phyloP scores from a whole-genome alignment of 2,888 invertebrate genomes.

The Hirtodrosophila trivittata region DNA sequence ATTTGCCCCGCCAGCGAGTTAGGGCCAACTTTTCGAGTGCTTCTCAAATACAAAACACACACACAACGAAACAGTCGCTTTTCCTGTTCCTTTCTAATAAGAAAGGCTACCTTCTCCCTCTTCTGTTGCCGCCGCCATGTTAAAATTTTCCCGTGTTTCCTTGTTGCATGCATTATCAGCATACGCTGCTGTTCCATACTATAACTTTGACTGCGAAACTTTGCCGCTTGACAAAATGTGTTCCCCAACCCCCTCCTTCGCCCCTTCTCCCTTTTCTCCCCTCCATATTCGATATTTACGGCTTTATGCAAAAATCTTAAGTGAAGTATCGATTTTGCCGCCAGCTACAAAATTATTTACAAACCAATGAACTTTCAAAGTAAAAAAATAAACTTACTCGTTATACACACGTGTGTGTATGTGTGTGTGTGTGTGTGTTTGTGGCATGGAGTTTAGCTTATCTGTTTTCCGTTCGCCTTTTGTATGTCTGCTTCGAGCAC shows the following conservation, averaged over 20 bases:
- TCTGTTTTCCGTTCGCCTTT: conserved; percentile 46
- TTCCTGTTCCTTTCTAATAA: not conserved
- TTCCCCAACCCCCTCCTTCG: not conserved
- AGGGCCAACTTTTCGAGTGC: conserved; percentile 48
- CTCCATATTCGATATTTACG: conserved; percentile 21
- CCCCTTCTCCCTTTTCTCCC: not conserved
- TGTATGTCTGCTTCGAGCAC: conserved; percentile 41
- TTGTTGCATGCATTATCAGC: conserved; percentile 69
- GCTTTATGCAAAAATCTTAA: conserved; percentile 76
- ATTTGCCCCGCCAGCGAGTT: conserved; percentile 62
- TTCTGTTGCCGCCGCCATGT: conserved; percentile 9
- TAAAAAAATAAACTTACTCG: conserved; percentile 17
- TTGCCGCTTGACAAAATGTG: conserved; percentile 68
- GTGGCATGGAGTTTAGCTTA: conserved; percentile 57
- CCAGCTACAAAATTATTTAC: conserved; percentile 72
- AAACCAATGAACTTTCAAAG: conserved; percentile 74
- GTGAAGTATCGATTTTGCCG: conserved; percentile 76
- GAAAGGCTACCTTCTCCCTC: not conserved
- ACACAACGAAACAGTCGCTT: conserved; percentile 1
- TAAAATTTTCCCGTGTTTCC: conserved; percentile 8
- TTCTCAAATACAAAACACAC: conserved; percentile 49
- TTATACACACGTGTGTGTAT: conserved; percentile 1
- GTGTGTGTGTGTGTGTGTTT: conserved; percentile 32
- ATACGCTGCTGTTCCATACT: conserved; percentile 61
- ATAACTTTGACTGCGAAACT: conserved; percentile 67